phyloP scores from a whole-genome alignment of 2,888 invertebrate genomes.

The Leptarthrus brevirostris region DNA sequence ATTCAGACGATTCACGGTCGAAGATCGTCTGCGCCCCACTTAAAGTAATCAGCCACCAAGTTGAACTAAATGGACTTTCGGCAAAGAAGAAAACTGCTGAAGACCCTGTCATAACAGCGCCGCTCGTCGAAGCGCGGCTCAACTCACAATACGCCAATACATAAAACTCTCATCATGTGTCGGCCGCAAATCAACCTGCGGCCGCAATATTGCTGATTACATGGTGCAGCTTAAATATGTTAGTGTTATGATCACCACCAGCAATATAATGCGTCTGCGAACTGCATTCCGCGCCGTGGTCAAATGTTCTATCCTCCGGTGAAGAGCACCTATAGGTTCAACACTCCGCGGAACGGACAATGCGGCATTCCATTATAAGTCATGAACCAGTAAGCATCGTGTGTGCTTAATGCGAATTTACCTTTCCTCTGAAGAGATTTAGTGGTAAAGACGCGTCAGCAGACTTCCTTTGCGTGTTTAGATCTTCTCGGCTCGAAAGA shows the following conservation, averaged over 20 bases:
- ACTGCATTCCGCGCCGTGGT: conserved; percentile 27
- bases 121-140: not conserved
- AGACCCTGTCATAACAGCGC: conserved; percentile 18
- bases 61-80: conserved; percentile 24
- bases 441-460: too few species aligned
- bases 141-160: not conserved
- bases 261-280: conserved; percentile 17
- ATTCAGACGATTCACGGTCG: not conserved
- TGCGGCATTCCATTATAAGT: conserved; percentile 32
- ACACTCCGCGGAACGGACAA: conserved; percentile 17
- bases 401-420: not conserved
- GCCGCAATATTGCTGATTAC: conserved; percentile 44
- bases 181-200: conserved; percentile 49
- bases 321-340: conserved; percentile 24
- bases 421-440: too few species aligned
- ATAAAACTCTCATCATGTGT: conserved; percentile 45
- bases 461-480: too few species aligned
- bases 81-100: conserved; percentile 19
- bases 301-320: conserved; percentile 6
- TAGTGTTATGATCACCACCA: conserved; percentile 32
- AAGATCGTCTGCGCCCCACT: conserved; percentile 4
- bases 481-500: too few species aligned
- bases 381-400: conserved; percentile 29
- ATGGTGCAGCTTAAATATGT: conserved; percentile 45
- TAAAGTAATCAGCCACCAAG: conserved; percentile 23